Evolutionary conservation across 2,888 invertebrate genomes (phyloP).

Genomic region (Teleogryllus oceanicus): DNA sequence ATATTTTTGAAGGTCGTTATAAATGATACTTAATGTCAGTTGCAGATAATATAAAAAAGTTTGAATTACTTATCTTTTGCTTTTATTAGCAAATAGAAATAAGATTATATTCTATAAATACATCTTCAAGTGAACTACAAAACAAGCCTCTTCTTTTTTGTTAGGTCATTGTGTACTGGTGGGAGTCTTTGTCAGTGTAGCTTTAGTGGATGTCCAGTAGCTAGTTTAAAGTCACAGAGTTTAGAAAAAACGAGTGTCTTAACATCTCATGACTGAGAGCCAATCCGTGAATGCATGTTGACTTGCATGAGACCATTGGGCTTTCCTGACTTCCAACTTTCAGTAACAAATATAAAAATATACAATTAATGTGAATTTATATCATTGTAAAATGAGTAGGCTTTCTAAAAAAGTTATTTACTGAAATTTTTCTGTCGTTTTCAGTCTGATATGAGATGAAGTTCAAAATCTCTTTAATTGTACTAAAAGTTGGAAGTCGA

Average conservation of each 20-base stretch:
- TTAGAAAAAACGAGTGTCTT: constrained; percentile 20
- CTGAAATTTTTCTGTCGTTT: too few relatives aligned
- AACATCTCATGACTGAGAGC: constrained; percentile 18
- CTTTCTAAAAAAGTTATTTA: too few relatives aligned
- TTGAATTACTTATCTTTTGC: too few relatives aligned
- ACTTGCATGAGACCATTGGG: constrained; percentile 30
- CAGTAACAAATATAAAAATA: background rate
- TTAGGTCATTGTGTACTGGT: background rate
- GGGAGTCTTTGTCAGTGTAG: constrained; percentile 22
- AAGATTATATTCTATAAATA: too few relatives aligned
- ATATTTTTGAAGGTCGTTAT: too few relatives aligned
- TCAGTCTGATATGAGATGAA: too few relatives aligned
- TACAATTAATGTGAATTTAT: background rate
- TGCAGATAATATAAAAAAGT: too few relatives aligned
- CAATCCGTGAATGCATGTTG: constrained; percentile 30
- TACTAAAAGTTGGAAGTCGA: background rate
- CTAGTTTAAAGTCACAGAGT: constrained; percentile 35
- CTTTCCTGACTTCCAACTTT: background rate
- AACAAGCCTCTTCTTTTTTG: background rate
- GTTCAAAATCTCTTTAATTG: background rate
- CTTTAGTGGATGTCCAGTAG: constrained; percentile 27
- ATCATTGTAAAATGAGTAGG: constrained; percentile 11
- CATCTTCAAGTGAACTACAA: too few relatives aligned
- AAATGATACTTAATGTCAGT: too few relatives aligned
- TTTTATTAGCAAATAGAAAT: too few relatives aligned